phyloP scores from a whole-genome alignment of 1,140 invertebrate species.

The Drosophila miranda region DNA sequence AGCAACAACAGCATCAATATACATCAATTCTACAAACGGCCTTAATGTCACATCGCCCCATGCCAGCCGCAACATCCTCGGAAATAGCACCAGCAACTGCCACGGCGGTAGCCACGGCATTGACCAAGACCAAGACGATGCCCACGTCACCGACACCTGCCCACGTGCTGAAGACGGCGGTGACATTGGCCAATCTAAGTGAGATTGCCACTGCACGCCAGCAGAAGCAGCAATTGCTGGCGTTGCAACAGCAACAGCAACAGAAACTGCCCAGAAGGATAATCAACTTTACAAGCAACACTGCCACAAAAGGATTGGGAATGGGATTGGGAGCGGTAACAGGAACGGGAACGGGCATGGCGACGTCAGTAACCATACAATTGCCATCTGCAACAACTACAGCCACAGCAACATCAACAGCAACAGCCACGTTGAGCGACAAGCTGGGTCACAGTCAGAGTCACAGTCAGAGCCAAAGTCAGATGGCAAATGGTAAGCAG shows the following conservation, averaged over 20 bases:
- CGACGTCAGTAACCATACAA: conserved; percentile 29
- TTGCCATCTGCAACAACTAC: conserved; percentile 18
- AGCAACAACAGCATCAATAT: conserved; percentile 62
- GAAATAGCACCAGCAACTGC: conserved; percentile 35
- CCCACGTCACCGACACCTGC: conserved; percentile 65
- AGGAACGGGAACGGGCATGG: conserved; percentile 28
- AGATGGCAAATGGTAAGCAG: conserved; percentile 67
- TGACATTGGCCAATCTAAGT: conserved; percentile 74
- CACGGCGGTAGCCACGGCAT: conserved; percentile 17
- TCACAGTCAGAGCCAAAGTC: conserved; percentile 24
- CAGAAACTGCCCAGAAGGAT: conserved; percentile 64
- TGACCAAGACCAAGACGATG: conserved; percentile 14
- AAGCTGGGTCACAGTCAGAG: conserved; percentile 17
- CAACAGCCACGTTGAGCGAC: conserved; percentile 15
- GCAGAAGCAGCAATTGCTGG: conserved; percentile 56
- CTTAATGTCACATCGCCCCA: conserved; percentile 74
- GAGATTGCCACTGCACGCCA: conserved; percentile 74
- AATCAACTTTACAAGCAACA: conserved; percentile 62
- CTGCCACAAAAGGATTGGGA: conserved; percentile 41
- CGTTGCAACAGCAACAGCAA: conserved; percentile 49
- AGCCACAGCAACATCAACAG: conserved; percentile 23
- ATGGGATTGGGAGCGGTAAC: conserved; percentile 22
- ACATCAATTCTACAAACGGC: conserved; percentile 81
- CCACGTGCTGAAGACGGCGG: conserved; percentile 76
- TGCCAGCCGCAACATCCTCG: conserved; percentile 22